These are phyloP conservation scores for Panagrolaimus sp. DNA, from an alignment of 1,140 invertebrate genomes.

Conservation along the genomic window DNA sequence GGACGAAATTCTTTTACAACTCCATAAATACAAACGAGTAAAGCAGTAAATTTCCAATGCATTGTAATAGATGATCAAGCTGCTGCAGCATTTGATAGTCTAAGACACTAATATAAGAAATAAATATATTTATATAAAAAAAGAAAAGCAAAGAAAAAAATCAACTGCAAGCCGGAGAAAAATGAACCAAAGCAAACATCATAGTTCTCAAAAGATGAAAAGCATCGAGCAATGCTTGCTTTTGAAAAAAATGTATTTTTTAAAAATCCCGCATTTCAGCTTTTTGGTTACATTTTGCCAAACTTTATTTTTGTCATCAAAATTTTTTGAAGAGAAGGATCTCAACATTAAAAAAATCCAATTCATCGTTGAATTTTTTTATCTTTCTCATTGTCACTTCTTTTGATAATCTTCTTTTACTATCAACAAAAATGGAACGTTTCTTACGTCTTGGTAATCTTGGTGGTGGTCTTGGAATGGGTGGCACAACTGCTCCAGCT, in stretches of 20 bases:
- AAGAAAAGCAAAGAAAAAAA: not conserved
- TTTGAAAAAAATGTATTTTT: too few species aligned
- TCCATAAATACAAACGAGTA: constrained; percentile 72
- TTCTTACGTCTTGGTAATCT: constrained; percentile 43
- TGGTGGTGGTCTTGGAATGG: constrained; percentile 19
- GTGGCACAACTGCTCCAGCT: constrained; percentile 30
- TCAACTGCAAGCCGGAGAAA: not conserved
- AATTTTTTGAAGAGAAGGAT: not conserved
- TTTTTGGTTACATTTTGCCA: constrained; percentile 1
- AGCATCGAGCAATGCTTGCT: too few species aligned
- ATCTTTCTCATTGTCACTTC: not conserved
- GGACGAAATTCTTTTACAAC: constrained; percentile 76
- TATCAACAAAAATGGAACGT: constrained; percentile 32
- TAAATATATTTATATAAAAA: not conserved
- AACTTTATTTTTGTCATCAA: constrained; percentile 2
- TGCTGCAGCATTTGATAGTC: not conserved
- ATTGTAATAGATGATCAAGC: not conserved
- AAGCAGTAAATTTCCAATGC: constrained; percentile 62
- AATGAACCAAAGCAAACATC: not conserved
- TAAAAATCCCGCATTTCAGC: too few species aligned
- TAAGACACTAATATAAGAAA: not conserved
- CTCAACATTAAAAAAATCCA: not conserved
- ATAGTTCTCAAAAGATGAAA: not conserved
- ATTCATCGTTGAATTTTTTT: not conserved
- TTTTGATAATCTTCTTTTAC: too few species aligned